A percentile compares a stretch with the other conserved stretches of the same genome.
phyloP scores from a whole-genome alignment of 1,140 invertebrate genomes.

The Meloidogyne hapla region DNA sequence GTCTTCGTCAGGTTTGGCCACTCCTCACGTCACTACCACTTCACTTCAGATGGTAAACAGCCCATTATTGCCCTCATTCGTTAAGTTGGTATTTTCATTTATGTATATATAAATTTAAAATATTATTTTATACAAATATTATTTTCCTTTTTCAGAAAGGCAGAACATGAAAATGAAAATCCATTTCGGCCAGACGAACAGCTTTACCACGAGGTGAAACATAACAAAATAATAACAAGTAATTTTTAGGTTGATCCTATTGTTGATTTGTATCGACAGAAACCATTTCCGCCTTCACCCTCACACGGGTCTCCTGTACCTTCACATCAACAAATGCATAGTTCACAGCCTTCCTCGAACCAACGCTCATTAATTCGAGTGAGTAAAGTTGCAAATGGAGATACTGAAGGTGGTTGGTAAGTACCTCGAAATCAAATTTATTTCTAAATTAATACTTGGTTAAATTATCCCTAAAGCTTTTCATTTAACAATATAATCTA shows the following conservation, averaged over 20 bases:
- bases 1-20: background rate
- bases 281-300: constrained; percentile 52
- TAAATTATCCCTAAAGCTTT: too few relatives aligned
- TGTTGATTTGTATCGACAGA: constrained; percentile 48
- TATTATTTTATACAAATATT: background rate
- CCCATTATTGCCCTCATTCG: constrained; percentile 37
- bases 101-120: background rate
- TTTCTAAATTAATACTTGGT: too few relatives aligned
- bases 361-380: background rate
- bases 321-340: constrained; percentile 24
- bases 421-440: too few relatives aligned
- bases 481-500: too few relatives aligned
- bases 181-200: constrained; percentile 52
- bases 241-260: constrained; percentile 46
- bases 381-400: constrained; percentile 4
- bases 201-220: constrained; percentile 48
- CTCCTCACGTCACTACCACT: background rate
- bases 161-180: constrained; percentile 52
- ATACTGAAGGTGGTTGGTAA: constrained; percentile 16
- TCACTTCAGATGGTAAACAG: constrained; percentile 11
- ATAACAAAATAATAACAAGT: background rate
- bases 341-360: background rate
- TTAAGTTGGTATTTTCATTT: constrained; percentile 38
- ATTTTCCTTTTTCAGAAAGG: constrained; percentile 41
- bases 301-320: constrained; percentile 48